phyloP scores from a whole-genome alignment of 2,888 invertebrate species.

The Eupeodes latifasciatus region DNA sequence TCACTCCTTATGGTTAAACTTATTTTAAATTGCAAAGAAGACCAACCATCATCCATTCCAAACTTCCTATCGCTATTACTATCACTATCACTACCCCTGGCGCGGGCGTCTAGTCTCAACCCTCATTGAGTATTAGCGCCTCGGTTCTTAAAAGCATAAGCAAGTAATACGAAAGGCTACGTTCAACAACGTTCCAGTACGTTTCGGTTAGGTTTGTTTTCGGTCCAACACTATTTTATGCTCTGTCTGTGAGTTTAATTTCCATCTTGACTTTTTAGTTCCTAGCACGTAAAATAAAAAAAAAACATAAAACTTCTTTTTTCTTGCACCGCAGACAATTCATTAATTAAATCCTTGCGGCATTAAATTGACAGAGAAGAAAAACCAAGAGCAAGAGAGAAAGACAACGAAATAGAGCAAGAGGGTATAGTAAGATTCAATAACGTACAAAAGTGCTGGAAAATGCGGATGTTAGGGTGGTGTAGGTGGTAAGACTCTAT shows the following conservation, averaged over 20 bases:
- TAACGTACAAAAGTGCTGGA: no score
- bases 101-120: not conserved
- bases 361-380: constrained; percentile 19
- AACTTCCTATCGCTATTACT: no score
- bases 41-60: not conserved
- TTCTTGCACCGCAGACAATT: constrained; percentile 70
- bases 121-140: not conserved
- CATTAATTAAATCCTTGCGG: constrained; percentile 73
- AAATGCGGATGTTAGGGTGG: not conserved
- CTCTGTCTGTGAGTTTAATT: not conserved
- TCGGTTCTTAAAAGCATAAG: not conserved
- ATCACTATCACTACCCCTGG: no score
- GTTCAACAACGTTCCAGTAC: no score
- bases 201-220: no score
- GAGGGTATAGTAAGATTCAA: not conserved
- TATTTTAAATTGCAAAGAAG: constrained; percentile 40
- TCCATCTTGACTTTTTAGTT: constrained; percentile 38
- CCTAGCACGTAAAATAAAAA: constrained; percentile 39
- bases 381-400: not conserved
- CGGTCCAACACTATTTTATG: not conserved
- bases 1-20: constrained; percentile 25
- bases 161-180: no score
- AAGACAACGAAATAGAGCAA: not conserved
- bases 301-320: constrained; percentile 6
- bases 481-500: not conserved